phyloP scores from a whole-genome alignment of 2,797 vertebrate genomes.

The Phrynocephalus vlangalii region DNA sequence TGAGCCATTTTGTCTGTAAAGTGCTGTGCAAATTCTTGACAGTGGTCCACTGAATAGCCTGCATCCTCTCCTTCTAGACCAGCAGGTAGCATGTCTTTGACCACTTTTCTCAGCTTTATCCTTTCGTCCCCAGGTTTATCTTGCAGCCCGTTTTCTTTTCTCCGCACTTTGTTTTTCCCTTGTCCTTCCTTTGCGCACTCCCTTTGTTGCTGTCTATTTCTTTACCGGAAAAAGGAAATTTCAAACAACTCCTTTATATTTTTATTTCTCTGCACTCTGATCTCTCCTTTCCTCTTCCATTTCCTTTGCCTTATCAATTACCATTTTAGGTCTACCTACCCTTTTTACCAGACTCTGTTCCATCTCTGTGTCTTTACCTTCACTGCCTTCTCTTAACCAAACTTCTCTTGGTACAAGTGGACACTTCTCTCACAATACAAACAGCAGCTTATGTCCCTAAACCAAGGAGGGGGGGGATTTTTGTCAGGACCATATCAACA shows the following conservation, averaged over 20 bases:
- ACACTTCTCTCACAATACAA: background rate
- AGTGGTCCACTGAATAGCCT: too few relatives aligned
- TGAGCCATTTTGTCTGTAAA: too few relatives aligned
- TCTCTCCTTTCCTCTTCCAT: background rate
- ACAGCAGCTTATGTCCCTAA: background rate
- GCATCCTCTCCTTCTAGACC: too few relatives aligned
- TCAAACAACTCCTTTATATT: background rate
- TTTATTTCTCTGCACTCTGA: background rate
- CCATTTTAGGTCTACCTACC: too few relatives aligned
- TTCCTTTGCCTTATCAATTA: background rate
- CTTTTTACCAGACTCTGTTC: too few relatives aligned
- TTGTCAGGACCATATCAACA: background rate
- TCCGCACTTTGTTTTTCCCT: background rate
- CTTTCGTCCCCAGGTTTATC: background rate
- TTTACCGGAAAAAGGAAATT: background rate
- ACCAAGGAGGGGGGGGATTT: background rate
- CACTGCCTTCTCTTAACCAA: background rate
- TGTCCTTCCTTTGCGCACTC: background rate
- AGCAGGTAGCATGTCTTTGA: too few relatives aligned
- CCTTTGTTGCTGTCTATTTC: background rate
- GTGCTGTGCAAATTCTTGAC: too few relatives aligned
- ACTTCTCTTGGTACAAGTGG: background rate
- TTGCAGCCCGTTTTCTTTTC: background rate
- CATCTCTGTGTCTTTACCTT: too few relatives aligned
- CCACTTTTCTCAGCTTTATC: background rate